Base-by-base conservation (phyloP, 1,140 invertebrate genomes). In the Orchesella cincta region DNA sequence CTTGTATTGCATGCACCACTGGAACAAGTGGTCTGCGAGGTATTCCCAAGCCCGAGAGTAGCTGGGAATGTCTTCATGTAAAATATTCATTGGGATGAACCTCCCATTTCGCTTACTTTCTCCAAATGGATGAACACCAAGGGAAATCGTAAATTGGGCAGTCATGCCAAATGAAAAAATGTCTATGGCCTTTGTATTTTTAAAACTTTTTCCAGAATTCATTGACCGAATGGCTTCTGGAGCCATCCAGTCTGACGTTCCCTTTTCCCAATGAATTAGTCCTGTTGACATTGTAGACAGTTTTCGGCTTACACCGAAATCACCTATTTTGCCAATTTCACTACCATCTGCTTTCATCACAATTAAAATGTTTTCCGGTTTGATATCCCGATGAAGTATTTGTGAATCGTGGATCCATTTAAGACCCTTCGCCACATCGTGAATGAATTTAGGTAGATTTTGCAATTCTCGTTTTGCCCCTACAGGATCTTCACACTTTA, bases 291-390 rank as follows among this genome's bases (percentile, higher is more conserved):
- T 26, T 46, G 5, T 18, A 5, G 52, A 57, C 3, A 57, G 5
- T 26, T 57, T 14, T 23, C 23, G 12, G 23, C 52, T 57, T 3
- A 57, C 23, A 23, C 52, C 52, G 23, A 57, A 57, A 26, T 57
- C 52, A 14, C 14, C 23, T 23, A 57, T 14, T n/a, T 57, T 57
- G 8, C 8, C 52, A 57, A 57, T 57, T 18, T 57, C 23, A 3
- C 14, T 8, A 3, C 52, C 52, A 12, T 12, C 23, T 14, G 12
- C 14, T 14, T 57, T n/a, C 5, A 3, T 26, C 8, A 57, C 8
- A n/a, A 57, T 57, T n/a, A 57, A 23, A 57, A 57, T 57, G 23
- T 57, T 57, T 26, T 57, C 52, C 5, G 52, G 52, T 26, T 57
- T 57, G 14, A 57, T 26, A 57, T 57, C 52, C 12, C 52, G 8